Evolutionary conservation across 30 jellyfish, hydroid and myxozoan genomes (phyloP).

Genomic region (Turritopsis dohrnii): DNA sequence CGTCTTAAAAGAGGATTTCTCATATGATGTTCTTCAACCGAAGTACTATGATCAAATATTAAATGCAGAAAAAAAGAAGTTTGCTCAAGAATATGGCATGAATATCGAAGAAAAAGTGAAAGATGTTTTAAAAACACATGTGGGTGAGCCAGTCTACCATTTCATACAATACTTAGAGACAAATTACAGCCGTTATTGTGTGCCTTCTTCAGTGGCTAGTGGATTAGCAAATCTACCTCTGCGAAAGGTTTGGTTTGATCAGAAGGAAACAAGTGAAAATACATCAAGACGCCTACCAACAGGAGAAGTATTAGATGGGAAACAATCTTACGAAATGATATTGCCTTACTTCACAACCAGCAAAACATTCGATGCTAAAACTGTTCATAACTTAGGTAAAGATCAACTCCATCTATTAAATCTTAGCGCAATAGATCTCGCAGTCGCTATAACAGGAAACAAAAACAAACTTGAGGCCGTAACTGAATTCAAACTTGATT

Average conservation of each 20-base stretch:
- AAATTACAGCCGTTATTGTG: slow-evolving; percentile 69
- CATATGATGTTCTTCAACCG: slow-evolving; percentile 30
- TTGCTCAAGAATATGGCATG: slow-evolving; percentile 40
- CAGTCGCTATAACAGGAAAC: slow-evolving; percentile 32
- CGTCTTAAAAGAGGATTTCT: slow-evolving; percentile 48
- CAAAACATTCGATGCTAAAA: slow-evolving; percentile 52
- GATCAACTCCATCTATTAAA: slow-evolving; percentile 49
- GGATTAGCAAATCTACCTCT: slow-evolving; percentile 79
- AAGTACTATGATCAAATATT: slow-evolving; percentile 36
- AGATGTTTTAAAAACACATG: slow-evolving; percentile 37
- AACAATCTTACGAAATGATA: slow-evolving; percentile 67
- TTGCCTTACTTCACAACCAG: slow-evolving; percentile 86
- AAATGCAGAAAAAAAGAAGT: slow-evolving; percentile 14
- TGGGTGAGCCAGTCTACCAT: slow-evolving; percentile 55
- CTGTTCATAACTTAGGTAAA: slow-evolving; percentile 56
- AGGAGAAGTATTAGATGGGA: slow-evolving; percentile 77
- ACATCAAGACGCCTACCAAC: slow-evolving; percentile 77
- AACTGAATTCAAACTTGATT: slow-evolving; percentile 45
- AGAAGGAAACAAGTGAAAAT: slow-evolving; percentile 42
- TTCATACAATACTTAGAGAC: slow-evolving; percentile 44
- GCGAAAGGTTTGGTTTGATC: slow-evolving; percentile 64
- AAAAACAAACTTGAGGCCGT: slow-evolving; percentile 62
- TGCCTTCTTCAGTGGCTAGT: slow-evolving; percentile 51
- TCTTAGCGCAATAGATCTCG: slow-evolving; percentile 64
- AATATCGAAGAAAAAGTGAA: slow-evolving; percentile 36